These are phyloP conservation scores for Eupithecia exiguata DNA, from an alignment of 2,888 invertebrate genomes.

Conservation along the genomic window DNA sequence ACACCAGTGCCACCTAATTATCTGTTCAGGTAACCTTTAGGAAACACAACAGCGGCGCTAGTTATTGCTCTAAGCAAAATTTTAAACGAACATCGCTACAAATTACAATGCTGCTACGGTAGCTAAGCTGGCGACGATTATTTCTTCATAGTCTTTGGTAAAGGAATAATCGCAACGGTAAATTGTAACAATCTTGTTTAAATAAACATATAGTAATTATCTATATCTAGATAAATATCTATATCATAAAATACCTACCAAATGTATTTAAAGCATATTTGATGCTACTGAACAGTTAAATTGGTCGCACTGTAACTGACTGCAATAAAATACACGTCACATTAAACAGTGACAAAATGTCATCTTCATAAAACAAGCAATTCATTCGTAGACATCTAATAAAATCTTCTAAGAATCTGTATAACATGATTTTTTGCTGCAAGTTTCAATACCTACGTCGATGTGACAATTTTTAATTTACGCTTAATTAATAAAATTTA, in stretches of 20 bases:
- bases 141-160: no score
- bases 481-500: not conserved
- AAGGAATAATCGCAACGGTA: no score
- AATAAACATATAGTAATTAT: no score
- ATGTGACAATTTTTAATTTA: slow-evolving; percentile 1
- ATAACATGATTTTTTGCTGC: slow-evolving; percentile 12
- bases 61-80: no score
- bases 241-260: no score
- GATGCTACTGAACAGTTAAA: not conserved
- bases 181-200: no score
- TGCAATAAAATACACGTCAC: not conserved
- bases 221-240: no score
- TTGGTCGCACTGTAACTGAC: not conserved
- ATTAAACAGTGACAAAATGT: slow-evolving; percentile 16
- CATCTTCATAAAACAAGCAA: slow-evolving; percentile 21
- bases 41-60: no score
- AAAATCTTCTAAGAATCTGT: slow-evolving; percentile 11
- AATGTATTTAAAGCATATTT: no score
- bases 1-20: not conserved
- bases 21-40: not conserved
- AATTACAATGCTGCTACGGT: no score
- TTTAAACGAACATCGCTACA: no score
- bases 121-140: no score
- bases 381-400: slow-evolving; percentile 10
- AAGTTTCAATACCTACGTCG: not conserved